phyloP scores from a whole-genome alignment of 1,140 invertebrate species.

The Trachymyrmex septentrionalis region DNA sequence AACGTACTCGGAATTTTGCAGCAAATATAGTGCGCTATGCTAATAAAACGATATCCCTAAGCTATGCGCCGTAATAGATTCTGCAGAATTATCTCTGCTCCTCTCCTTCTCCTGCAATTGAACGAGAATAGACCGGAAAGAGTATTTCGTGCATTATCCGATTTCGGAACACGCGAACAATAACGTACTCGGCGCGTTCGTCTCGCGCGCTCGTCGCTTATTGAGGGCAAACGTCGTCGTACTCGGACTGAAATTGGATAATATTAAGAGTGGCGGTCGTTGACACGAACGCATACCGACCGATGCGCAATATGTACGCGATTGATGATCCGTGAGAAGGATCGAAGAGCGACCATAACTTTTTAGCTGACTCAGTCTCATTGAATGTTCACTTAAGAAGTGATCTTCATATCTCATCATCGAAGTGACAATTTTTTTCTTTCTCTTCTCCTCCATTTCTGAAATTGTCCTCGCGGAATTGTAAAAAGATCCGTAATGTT shows the following conservation, averaged over 20 bases:
- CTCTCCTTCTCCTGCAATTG: background rate
- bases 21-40: background rate
- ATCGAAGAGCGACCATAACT: slow-evolving; percentile 40
- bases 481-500: background rate
- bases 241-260: slow-evolving; percentile 67
- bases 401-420: background rate
- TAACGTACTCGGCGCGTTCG: slow-evolving; percentile 16
- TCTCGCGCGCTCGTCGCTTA: slow-evolving; percentile 52
- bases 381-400: background rate
- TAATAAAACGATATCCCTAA: slow-evolving; percentile 20
- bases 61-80: slow-evolving; percentile 22
- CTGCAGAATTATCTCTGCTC: slow-evolving; percentile 15
- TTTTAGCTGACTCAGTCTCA: background rate
- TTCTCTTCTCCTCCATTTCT: background rate
- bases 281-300: slow-evolving; percentile 66
- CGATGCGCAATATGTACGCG: slow-evolving; percentile 38
- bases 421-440: background rate
- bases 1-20: background rate
- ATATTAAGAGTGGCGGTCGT: slow-evolving; percentile 76
- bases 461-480: background rate
- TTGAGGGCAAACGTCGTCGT: slow-evolving; percentile 63
- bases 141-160: slow-evolving; percentile 47
- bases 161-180: slow-evolving; percentile 20
- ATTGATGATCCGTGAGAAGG: slow-evolving; percentile 74
- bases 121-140: slow-evolving; percentile 23